Percentiles rank a stretch among this genome's conserved stretches.
These are phyloP conservation scores for Plutella xylostella DNA, from an alignment of 2,888 invertebrate genomes.

Conservation along the genomic window DNA sequence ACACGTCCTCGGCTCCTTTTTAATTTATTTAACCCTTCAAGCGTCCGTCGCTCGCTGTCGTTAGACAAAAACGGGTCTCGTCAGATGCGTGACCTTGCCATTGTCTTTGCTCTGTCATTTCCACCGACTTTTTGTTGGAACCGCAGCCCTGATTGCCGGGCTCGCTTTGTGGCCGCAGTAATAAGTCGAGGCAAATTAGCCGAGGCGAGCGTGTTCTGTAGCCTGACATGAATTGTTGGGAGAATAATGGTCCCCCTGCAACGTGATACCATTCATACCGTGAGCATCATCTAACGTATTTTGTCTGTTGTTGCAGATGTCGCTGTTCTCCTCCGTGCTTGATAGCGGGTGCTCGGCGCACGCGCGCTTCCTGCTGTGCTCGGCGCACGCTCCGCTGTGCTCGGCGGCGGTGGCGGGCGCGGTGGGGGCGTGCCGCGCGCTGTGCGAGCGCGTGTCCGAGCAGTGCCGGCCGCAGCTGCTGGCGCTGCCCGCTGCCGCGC, in stretches of 20 bases:
- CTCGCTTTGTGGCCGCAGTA: not conserved
- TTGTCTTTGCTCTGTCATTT: constrained; percentile 25
- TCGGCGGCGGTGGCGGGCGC: constrained; percentile 87
- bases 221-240: not conserved
- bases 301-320: constrained; percentile 71
- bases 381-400: constrained; percentile 91
- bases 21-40: not conserved
- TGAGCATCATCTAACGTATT: not conserved
- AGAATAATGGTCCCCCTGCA: not conserved
- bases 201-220: not conserved
- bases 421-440: constrained; percentile 86
- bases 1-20: not conserved
- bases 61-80: constrained; percentile 34
- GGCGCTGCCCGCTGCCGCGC: constrained; percentile 79
- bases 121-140: constrained; percentile 14
- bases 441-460: constrained; percentile 81
- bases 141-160: constrained; percentile 2
- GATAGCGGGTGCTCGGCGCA: constrained; percentile 84
- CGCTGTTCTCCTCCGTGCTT: constrained; percentile 77
- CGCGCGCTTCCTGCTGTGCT: constrained; percentile 88
- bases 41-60: constrained; percentile 28
- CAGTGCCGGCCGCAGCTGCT: constrained; percentile 80
- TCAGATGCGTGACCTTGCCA: constrained; percentile 35
- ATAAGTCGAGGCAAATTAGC: constrained; percentile 1
- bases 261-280: not conserved